Evolutionary conservation across 2,113 vertebrate species (phyloP), one percentile per base, ranked within the genome.

Genomic region (Charadrius vociferus): DNA sequence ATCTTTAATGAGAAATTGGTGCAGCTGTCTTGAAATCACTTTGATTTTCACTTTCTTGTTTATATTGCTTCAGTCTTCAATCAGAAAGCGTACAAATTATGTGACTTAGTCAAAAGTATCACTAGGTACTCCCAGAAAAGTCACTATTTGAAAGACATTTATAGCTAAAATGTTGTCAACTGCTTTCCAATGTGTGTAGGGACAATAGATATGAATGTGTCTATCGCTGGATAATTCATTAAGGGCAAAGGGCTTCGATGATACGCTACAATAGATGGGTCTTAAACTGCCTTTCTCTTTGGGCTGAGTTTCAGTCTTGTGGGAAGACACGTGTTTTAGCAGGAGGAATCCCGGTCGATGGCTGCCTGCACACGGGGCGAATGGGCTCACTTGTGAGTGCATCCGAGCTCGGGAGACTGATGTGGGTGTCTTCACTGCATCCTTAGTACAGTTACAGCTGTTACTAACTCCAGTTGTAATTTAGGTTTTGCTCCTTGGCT

Each of bases 1-100:
- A 14, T 73, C 43, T 83, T 90, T 94, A 94, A 87, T 66, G 71
- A 95, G 93, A 70, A 91, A 77, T 95, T 6, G 45, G 53, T 93
- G 86, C 78, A 90, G 81, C 45, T 89, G 71, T 70, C 78, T 89
- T 86, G 62, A 93, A 93, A 91, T 80, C 26, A 16, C 89, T 95
- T 94, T 63, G 93, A 90, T 95, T 95, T 93, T 80, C n/a, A 19
- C 37, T 66, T 49, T 85, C 73, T 75, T 84, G 32, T 80, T 65
- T 66, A 9, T 27, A 56, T n/a, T 81, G 50, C 55, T 88, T 86
- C 75, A 9, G 52, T 41, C 32, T 59, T 29, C 53, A 70, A 7
- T 70, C 49, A 53, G 45, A 52, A 19, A 12, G 21, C 0, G 0
- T 12, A 26, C 26, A 55, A 39, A 58, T 47, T 19, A 24, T 6